Percentiles rank a stretch among this genome's conserved stretches.
Conservation (phyloP, 2,888 invertebrate genomes). For the Tuta absoluta region DNA sequence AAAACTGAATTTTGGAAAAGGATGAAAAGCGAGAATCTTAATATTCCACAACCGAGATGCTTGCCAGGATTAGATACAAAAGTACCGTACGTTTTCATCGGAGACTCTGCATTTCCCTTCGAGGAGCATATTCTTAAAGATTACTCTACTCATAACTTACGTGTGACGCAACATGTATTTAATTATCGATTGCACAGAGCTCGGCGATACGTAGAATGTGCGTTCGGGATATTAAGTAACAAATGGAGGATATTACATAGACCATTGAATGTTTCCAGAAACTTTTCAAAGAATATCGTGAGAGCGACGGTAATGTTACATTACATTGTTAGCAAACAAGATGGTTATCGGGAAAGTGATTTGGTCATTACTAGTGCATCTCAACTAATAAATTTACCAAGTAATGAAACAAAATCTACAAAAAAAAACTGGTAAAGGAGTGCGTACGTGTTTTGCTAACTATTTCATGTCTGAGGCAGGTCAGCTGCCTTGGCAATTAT, state of each 20-base stretch:
- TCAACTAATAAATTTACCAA: no score
- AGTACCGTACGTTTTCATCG: background rate
- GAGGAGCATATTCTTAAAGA: constrained; percentile 1
- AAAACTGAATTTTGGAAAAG: background rate
- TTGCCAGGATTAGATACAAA: background rate
- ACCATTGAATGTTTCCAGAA: constrained; percentile 10
- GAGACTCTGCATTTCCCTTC: background rate
- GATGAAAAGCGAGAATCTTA: background rate
- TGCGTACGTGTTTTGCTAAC: constrained; percentile 28
- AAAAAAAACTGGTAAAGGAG: constrained; percentile 26
- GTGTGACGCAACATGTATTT: constrained; percentile 28
- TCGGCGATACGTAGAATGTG: constrained; percentile 28
- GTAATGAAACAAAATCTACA: constrained; percentile 17
- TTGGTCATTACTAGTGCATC: background rate
- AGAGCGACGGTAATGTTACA: constrained; percentile 28
- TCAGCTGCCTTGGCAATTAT: constrained; percentile 26
- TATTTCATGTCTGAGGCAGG: constrained; percentile 28
- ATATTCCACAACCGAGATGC: background rate
- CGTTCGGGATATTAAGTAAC: constrained; percentile 28
- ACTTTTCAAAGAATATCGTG: constrained; percentile 19
- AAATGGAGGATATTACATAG: constrained; percentile 28
- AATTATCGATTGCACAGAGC: constrained; percentile 26
- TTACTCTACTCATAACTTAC: constrained; percentile 31
- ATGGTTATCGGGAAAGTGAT: constrained; percentile 17
- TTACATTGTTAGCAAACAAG: constrained; percentile 23